Conservation (phyloP, 1,140 invertebrate genomes). For the Polyergus mexicanus region DNA sequence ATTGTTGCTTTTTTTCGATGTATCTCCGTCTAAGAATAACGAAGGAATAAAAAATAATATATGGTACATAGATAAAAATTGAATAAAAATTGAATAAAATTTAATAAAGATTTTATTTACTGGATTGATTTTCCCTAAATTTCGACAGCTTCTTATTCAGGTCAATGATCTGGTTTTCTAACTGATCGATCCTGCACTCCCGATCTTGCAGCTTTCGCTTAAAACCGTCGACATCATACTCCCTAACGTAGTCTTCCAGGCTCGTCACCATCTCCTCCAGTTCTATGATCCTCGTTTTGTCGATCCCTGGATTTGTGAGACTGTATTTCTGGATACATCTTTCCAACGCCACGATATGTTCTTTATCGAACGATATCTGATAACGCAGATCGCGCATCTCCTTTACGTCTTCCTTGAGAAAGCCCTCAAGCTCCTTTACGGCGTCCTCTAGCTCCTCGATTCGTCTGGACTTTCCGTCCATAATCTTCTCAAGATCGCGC, state of each 20-base stretch:
- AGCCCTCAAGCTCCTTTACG: conserved; percentile 79
- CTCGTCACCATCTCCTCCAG: conserved; percentile 83
- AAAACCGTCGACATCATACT: conserved; percentile 81
- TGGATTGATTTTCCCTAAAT: conserved; percentile 11
- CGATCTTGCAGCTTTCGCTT: conserved; percentile 81
- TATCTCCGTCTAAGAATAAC: background rate
- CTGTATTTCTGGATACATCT: conserved; percentile 80
- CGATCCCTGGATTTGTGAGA: conserved; percentile 73
- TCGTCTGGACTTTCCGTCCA: conserved; percentile 88
- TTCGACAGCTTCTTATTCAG: conserved; percentile 70
- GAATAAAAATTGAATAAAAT: background rate
- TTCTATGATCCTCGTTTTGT: conserved; percentile 79
- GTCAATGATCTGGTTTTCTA: conserved; percentile 70
- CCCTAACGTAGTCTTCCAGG: conserved; percentile 82
- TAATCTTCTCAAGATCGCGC: conserved; percentile 89
- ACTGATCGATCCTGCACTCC: conserved; percentile 80
- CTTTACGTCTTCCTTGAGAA: conserved; percentile 81
- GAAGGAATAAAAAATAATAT: background rate
- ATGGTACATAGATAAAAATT: conserved; percentile 8
- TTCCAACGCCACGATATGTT: conserved; percentile 78
- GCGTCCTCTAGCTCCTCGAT: conserved; percentile 93
- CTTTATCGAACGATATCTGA: conserved; percentile 71
- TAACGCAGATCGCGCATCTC: conserved; percentile 79
- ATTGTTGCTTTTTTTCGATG: background rate
- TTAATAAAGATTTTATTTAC: conserved; percentile 23